Conservation (phyloP, 2,797 vertebrate genomes). For the Pseudopleuronectes americanus region DNA sequence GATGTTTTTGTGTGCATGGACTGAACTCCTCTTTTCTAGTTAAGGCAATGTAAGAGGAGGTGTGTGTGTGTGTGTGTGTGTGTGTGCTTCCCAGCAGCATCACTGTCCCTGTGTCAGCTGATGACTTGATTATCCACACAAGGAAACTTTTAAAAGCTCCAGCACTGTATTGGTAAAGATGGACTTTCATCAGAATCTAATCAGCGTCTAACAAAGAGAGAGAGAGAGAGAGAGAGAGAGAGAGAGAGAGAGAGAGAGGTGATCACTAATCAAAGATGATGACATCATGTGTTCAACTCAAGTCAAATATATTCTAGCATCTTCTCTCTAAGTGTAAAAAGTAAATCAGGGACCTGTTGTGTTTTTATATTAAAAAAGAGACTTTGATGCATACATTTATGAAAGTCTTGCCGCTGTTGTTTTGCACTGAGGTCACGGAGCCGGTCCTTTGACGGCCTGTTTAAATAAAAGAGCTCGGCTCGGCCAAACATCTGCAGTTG, state of each 20-base stretch:
- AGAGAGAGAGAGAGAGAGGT: constrained; percentile 6
- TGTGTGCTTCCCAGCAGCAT: constrained; percentile 3
- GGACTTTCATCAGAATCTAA: constrained; percentile 30
- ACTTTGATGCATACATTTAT: not conserved
- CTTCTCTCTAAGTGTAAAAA: too few relatives aligned
- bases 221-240: not conserved
- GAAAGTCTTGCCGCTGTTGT: constrained; percentile 30
- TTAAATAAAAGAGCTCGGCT: constrained; percentile 46
- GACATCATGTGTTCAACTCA: not conserved
- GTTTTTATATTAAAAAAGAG: too few relatives aligned
- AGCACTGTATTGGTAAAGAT: constrained; percentile 44
- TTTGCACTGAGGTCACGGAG: constrained; percentile 57
- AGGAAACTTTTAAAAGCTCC: constrained; percentile 8
- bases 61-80: too few relatives aligned
- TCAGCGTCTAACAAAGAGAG: constrained; percentile 34
- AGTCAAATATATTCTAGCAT: too few relatives aligned
- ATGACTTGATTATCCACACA: constrained; percentile 23
- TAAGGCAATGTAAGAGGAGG: too few relatives aligned
- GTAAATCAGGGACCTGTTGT: not conserved
- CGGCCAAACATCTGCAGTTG: constrained; percentile 78
- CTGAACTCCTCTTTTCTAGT: not conserved
- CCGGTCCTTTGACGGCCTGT: constrained; percentile 28
- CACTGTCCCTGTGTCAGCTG: constrained; percentile 22
- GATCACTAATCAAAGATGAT: not conserved
- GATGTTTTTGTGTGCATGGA: constrained; percentile 13